Base-by-base conservation (phyloP, 2,113 vertebrate genomes). In the Drymodes brunneopygia region DNA sequence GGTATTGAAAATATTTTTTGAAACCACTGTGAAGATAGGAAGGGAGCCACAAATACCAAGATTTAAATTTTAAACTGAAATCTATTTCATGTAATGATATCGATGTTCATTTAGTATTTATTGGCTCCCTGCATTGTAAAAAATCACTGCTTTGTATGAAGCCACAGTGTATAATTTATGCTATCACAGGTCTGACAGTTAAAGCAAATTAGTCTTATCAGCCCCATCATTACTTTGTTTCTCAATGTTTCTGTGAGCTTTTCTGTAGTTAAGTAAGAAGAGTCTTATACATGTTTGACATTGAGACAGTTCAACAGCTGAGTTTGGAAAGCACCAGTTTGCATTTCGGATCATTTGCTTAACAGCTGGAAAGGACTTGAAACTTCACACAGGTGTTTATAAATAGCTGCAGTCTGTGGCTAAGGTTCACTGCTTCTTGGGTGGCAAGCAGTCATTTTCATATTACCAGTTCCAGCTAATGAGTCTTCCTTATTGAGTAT, bases 391-490 rank as follows among this genome's bases (percentile, higher is more conserved):
- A 64, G 40, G 11, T 83, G 15, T 65, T 88, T 78, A 89, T 82
- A 91, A 95, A 87, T 93, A 94, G 78, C 48, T 77, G 11, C 36
- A 38, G 36, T 74, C 91, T 90, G 85, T 64, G 60, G 40, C 42
- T 93, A 9, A 56, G 54, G 35, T 88, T 91, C 57, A 40, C 40
- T 91, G 35, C 69, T 86, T 20, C 73, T 70, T 86, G 36, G 38
- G 40, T 91, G 42, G 74, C 71, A 14, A 74, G 20, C 48, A 72
- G 70, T 51, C 47, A 28, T 65, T 87, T 47, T 87, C 72, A 33
- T 31, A 77, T 61, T 38, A 61, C 33, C 28, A 25, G 6, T 60
- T 86, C 45, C 51, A 87, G 16, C 40, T 75, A 62, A 35, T 47
- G 40, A 60, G 40, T 71, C 20, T 60, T 86, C 19, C 16, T 71